Conservation (phyloP, 1,140 invertebrate species). For the Kradibia gibbosae region DNA sequence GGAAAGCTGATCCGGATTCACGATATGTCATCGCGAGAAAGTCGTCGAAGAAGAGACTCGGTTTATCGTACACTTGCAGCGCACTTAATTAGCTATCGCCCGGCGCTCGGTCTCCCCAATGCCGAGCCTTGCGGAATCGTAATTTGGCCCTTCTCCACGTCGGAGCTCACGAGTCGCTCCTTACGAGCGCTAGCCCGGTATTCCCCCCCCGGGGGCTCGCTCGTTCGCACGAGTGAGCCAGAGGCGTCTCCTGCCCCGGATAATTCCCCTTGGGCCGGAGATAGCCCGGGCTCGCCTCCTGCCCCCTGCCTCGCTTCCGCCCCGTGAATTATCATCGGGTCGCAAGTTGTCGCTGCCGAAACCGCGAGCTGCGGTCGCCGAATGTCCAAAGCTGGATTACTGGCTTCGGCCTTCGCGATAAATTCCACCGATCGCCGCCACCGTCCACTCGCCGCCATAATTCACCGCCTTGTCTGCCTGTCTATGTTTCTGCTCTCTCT, state of each 20-base stretch:
- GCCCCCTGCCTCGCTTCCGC: too few species aligned
- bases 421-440: background rate
- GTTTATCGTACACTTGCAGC: background rate
- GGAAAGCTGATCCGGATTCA: conserved; percentile 37
- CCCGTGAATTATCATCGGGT: too few species aligned
- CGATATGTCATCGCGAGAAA: conserved; percentile 42
- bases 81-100: conserved; percentile 12
- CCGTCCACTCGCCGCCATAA: too few species aligned
- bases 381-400: conserved; percentile 1
- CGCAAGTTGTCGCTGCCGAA: background rate
- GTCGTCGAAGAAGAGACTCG: background rate
- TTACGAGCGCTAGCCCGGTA: too few species aligned
- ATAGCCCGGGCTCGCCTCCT: too few species aligned
- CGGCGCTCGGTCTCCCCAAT: background rate
- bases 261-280: too few species aligned
- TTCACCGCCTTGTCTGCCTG: too few species aligned
- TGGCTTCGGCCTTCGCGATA: background rate
- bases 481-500: too few species aligned
- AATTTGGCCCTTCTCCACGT: background rate
- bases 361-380: background rate
- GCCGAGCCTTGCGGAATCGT: background rate
- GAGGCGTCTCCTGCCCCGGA: too few species aligned
- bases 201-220: too few species aligned
- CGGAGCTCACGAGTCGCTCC: too few species aligned
- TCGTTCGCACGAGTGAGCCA: too few species aligned